Conservation (phyloP, 2,113 vertebrate species). For the Centrocercus urophasianus region DNA sequence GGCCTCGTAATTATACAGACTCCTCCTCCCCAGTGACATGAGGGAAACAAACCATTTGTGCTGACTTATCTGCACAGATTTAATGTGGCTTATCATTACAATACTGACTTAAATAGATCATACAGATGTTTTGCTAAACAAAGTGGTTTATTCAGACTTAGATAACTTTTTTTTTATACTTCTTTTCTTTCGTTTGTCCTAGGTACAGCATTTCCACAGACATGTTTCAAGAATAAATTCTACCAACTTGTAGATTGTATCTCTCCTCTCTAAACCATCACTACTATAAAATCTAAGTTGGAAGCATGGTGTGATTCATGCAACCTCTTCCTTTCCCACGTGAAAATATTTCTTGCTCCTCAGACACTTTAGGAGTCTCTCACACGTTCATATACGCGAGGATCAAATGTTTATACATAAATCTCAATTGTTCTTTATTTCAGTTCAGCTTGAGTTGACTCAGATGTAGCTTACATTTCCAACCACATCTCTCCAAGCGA, state of each 20-base stretch:
- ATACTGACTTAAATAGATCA: neutral
- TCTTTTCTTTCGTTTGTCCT: neutral
- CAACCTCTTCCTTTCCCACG: neutral
- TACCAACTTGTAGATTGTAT: neutral
- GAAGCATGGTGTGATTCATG: neutral
- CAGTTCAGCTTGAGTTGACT: neutral
- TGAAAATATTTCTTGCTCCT: neutral
- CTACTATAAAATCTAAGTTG: neutral
- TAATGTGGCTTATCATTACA: neutral
- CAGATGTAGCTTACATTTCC: neutral
- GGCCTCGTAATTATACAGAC: neutral
- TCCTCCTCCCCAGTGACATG: neutral
- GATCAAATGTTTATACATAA: neutral
- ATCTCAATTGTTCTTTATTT: neutral
- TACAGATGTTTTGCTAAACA: slow-evolving; percentile 2
- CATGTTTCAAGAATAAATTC: neutral
- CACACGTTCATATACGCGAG: neutral
- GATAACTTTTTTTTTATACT: neutral
- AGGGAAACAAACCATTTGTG: neutral
- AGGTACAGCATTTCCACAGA: neutral
- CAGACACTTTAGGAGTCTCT: neutral
- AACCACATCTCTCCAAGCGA: neutral
- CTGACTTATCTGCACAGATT: slow-evolving; percentile 17
- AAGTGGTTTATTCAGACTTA: slow-evolving; percentile 5
- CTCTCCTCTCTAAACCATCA: neutral